Base-by-base conservation (phyloP, 2,888 invertebrate genomes). In the Eristalis pertinax region DNA sequence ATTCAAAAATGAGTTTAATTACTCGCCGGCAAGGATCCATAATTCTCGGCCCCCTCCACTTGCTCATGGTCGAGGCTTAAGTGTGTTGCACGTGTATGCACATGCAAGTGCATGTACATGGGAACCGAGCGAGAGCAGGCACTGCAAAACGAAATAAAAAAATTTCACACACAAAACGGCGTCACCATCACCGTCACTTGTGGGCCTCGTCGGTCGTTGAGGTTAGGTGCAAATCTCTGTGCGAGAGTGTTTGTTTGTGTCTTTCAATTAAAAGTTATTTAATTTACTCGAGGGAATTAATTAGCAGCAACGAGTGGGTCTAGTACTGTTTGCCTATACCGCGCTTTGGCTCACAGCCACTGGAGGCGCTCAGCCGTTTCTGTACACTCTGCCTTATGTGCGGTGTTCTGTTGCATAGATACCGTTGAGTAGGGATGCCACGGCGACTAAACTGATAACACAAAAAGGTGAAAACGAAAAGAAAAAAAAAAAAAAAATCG, bases 201-300 rank as follows among this genome's bases (percentile, higher is more conserved):
- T 38, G 38, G 38, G 50, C 50, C 50, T 50, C 8, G 50, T 50
- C 50, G 43, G 43, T 15, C 43, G 19, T 19, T n/a, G 43, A 50
- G 43, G 43, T 50, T 50, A 50, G 50, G 50, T 50, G 50, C 50
- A 50, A 50, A 50, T 50, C 50, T 50, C 19, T 7, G 63, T 50
- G 73, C 43, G 50, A 29, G 19, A 41, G 29, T n/a, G 43, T 24
- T 35, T 26, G 62, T 69, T 64, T 75, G 32, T 63, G 64, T 38
- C 11, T 76, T 63, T 67, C 65, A 82, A 82, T 82, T 82, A 82
- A 82, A 82, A 82, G 72, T 77, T 77, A 82, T 65, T 82, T 60
- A 75, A 82, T 76, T 76, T 72, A 72, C 65, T 76, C 38, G 43
- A 50, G 67, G 32, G 70, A 70, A 76, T 62, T 82, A 82, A 82